Base-by-base conservation (phyloP, 2,797 vertebrate genomes). In the Kryptopterus vitreolus region DNA sequence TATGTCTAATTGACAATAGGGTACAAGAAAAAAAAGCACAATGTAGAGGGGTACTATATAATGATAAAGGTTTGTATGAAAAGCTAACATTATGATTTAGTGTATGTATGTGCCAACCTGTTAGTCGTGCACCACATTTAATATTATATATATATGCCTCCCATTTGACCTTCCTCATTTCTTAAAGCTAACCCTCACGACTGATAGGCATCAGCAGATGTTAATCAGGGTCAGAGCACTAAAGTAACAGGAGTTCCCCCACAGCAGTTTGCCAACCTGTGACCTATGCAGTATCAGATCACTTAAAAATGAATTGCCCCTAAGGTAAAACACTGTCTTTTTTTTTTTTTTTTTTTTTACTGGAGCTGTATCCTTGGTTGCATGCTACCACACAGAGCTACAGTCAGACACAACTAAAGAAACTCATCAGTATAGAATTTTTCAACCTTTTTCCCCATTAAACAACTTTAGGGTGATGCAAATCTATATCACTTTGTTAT, bases 121-220 rank as follows among this genome's bases (percentile, higher is more conserved):
- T 48, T 50, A 52, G 46, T 53, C 29, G 61, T 61, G 22, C 18
- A 46, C 24, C 50, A 63, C 16, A 22, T 31, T 59, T 48, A 59
- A 69, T 18, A 55, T 69, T 78, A 70, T n/a, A 70, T 78, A 70
- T n/a, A 70, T 22, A 46, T 48, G 33, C 7, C 16, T 63, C 66
- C 6, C 20, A 52, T 63, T 72, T 55, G 6, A 71, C 24, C 57
- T 77, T 58, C 7, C 63, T 70, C 18, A 55, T 57, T 35, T 69
- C 43, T 5, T 38, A 3, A 52, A 74, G 70, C 50, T 58, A 65
- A 65, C 50, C 76, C 33, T 55, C 29, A 58, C 52, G 29, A 35
- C 62, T 43, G 69, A 78, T 50, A 50, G 75, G 50, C 81, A 82
- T 68, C 79, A 61, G 59, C 70, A 70, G 46, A 78, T 76, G 71